Evolutionary conservation across 2,113 vertebrate species (phyloP), one percentile per base, ranked within the genome.

Genomic region (Oncorhynchus kisutch): DNA sequence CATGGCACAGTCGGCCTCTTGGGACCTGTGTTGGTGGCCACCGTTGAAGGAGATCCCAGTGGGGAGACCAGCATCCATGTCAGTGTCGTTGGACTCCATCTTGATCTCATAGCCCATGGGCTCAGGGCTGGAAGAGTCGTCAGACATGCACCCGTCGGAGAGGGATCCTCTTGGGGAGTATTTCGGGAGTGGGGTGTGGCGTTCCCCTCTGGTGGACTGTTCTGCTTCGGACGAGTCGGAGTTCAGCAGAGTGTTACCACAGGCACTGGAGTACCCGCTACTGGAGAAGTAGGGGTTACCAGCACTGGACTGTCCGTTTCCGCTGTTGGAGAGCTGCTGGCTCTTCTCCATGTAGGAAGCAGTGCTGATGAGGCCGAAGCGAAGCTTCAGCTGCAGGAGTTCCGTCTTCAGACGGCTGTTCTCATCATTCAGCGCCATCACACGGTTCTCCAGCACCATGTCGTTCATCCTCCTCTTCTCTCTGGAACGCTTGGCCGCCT

Each of bases 381-480:
- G 91, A 74, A 95, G 75, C 88, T 95, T 95, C 27, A 95, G 90
- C 76, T 95, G 93, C 67, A 95, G 90, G 13, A 95, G 93, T 74
- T 95, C 94, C 0, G 93, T 94, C 81, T 93, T 94, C 6, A 95
- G 91, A 6, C 93, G 88, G 27, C 94, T 87, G 0, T 95, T 95
- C 82, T 95, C 94, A 75, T 95, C 92, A 0, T 94, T 94, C 57
- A 95, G 93, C 0, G 94, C 93, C 83, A 93, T 90, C 67, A 95
- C 94, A 1, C 93, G 85, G 81, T 94, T 95, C 84, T 95, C 94
- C 18, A 95, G 84, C 65, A 95, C 94, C 94, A 95, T 91, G 88
- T 95, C 94, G n/a, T 95, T 94, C 70, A 94, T 86, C 22, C 94
- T 90, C 1, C 94, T 92, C 84, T 95, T 95, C 78, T 95, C 94